Percentiles rank a stretch among this genome's conserved stretches.
These are phyloP conservation scores for Criorhina ranunculi DNA, from an alignment of 2,888 invertebrate species.

Conservation along the genomic window DNA sequence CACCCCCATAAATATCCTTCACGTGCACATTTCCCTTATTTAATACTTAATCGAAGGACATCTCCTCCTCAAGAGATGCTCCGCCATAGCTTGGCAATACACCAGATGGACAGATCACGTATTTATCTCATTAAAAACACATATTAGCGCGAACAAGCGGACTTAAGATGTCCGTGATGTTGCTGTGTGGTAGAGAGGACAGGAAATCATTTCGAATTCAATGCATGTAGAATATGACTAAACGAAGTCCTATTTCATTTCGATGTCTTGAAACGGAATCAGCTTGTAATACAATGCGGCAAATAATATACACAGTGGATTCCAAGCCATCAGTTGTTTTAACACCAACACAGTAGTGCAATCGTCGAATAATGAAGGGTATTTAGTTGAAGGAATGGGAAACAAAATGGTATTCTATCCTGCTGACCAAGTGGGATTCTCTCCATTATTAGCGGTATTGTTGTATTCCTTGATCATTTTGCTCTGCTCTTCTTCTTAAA, in stretches of 20 bases:
- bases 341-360: conserved; percentile 42
- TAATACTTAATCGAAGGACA: conserved; percentile 68
- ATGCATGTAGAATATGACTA: conserved; percentile 74
- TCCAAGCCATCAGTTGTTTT: conserved; percentile 26
- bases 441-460: conserved; percentile 19
- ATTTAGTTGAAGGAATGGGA: conserved; percentile 26
- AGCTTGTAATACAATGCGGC: conserved; percentile 68
- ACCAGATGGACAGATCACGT: conserved; percentile 71
- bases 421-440: conserved; percentile 33
- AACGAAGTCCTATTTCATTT: conserved; percentile 65
- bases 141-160: conserved; percentile 67
- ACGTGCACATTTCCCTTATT: conserved; percentile 66
- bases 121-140: conserved; percentile 74
- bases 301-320: conserved; percentile 49
- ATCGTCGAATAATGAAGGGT: conserved; percentile 53
- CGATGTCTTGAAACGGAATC: conserved; percentile 49
- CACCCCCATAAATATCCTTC: conserved; percentile 67
- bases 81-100: conserved; percentile 33
- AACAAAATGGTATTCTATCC: conserved; percentile 4
- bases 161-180: conserved; percentile 48
- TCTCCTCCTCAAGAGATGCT: conserved; percentile 14
- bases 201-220: conserved; percentile 69
- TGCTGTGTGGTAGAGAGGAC: conserved; percentile 21
- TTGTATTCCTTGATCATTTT: conserved; percentile 17
- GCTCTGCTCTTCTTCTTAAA: conserved; percentile 14